Evolutionary conservation across 37 sponge, comb jelly and placozoan species (phyloP).

Genomic region (Amphimedon queenslandica): DNA sequence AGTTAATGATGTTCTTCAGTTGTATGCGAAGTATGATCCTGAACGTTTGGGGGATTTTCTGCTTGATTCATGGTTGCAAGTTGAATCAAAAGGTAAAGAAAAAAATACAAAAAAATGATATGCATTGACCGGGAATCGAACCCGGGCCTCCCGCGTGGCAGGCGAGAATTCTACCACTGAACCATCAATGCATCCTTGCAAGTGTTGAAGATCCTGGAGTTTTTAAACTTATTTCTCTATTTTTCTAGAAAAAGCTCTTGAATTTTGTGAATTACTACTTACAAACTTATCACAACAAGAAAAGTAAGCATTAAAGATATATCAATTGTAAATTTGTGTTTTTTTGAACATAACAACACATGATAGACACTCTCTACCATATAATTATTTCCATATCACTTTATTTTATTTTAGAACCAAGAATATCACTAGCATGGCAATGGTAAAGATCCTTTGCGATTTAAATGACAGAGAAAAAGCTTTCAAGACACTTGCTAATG

Average conservation of each 20-base stretch:
- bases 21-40: conserved; percentile 20
- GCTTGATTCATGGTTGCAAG: conserved; percentile 23
- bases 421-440: background rate
- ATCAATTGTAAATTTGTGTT: no score
- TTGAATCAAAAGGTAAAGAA: conserved; percentile 36
- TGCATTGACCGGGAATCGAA: no score
- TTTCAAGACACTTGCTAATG: background rate
- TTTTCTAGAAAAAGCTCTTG: conserved; percentile 20
- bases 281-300: background rate
- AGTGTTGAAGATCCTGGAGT: no score
- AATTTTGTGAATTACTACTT: background rate
- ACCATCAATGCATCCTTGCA: no score
- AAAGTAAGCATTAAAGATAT: background rate
- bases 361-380: background rate
- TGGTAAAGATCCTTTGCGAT: background rate
- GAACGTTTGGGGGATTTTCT: conserved; percentile 11
- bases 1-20: conserved; percentile 29
- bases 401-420: background rate
- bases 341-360: no score
- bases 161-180: no score
- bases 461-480: background rate
- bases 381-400: background rate
- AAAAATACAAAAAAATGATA: no score
- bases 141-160: no score
- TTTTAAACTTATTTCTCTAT: no score